Conservation (phyloP, 2,797 vertebrate species). For the Pseudotriccus pelzelni region DNA sequence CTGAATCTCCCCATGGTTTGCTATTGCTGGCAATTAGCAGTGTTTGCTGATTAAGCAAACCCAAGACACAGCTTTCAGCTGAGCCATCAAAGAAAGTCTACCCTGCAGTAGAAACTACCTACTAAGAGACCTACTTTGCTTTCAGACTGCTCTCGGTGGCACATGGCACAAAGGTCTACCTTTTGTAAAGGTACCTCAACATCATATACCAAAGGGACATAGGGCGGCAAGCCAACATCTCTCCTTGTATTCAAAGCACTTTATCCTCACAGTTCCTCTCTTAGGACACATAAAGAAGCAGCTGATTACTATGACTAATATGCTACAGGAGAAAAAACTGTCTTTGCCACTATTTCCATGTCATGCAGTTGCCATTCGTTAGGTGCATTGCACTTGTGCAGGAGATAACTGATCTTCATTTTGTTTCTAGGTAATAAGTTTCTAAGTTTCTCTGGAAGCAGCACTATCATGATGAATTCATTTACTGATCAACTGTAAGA, state of each 20-base stretch:
- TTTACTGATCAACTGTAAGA: background rate
- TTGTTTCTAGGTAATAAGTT: constrained; percentile 30
- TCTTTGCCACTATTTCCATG: background rate
- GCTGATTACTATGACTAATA: background rate
- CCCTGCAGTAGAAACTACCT: background rate
- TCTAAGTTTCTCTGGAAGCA: constrained; percentile 15
- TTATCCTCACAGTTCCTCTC: background rate
- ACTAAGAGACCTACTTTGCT: background rate
- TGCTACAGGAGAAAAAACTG: background rate
- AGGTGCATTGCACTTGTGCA: background rate
- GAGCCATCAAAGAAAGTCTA: background rate
- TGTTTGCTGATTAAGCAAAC: background rate
- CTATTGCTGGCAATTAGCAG: background rate
- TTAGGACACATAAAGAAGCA: background rate
- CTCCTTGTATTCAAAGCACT: background rate
- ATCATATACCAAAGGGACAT: background rate
- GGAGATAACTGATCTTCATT: constrained; percentile 24
- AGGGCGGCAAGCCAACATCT: background rate
- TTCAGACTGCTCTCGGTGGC: background rate
- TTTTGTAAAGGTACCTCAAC: background rate
- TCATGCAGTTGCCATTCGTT: background rate
- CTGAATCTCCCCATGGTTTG: background rate
- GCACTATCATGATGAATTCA: background rate
- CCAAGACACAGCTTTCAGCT: background rate
- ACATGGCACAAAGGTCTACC: background rate